phyloP scores from a whole-genome alignment of 1,140 invertebrate genomes.

The Drosophila chauvacae region DNA sequence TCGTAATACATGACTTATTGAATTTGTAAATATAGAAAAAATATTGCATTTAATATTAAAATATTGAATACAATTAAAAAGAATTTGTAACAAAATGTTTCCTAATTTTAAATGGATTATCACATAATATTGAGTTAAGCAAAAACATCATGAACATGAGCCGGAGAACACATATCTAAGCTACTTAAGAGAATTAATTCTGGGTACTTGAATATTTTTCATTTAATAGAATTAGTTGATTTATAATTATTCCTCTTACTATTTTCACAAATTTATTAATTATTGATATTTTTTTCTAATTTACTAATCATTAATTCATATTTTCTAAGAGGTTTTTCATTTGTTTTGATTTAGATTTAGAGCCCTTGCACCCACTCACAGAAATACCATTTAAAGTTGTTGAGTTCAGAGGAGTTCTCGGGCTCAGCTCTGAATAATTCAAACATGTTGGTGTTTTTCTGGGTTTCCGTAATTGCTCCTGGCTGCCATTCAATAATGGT shows the following conservation, averaged over 20 bases:
- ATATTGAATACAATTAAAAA: neutral
- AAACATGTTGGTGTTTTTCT: neutral
- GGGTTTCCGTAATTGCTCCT: neutral
- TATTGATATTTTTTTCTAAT: no score
- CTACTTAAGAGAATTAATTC: no score
- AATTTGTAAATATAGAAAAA: neutral
- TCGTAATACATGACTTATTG: neutral
- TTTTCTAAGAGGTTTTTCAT: no score
- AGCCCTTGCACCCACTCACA: neutral
- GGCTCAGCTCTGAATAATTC: neutral
- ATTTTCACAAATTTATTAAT: neutral
- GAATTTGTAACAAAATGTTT: no score
- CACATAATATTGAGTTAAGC: no score
- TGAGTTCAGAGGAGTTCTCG: no score
- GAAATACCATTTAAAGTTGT: neutral
- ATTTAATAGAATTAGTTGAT: neutral
- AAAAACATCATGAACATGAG: no score
- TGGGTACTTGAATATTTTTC: neutral
- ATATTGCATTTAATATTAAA: neutral
- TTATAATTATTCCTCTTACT: neutral
- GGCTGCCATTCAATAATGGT: conserved; percentile 2
- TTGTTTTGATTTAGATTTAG: neutral
- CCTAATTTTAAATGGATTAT: no score
- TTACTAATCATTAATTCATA: neutral
- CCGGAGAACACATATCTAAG: neutral